Percentiles rank a stretch among this genome's conserved stretches.
Evolutionary conservation across 2,113 vertebrate genomes (phyloP).

Genomic region (Rhinogobius similis): DNA sequence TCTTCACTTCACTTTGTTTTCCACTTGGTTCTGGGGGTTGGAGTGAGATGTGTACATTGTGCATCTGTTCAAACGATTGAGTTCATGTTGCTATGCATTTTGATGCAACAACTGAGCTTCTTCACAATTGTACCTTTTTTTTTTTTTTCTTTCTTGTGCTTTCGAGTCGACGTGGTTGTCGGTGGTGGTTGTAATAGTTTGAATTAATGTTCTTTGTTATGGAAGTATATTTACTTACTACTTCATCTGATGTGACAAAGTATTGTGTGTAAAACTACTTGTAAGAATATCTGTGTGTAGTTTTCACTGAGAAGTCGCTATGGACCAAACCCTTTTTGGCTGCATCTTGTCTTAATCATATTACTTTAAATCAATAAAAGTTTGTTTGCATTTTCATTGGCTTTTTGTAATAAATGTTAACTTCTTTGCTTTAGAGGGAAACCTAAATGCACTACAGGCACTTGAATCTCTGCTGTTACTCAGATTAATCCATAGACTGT

Average conservation of each 20-base stretch:
- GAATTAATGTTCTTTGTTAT: not conserved
- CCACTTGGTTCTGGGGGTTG: not conserved
- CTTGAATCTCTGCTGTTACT: too few species aligned
- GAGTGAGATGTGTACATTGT: not conserved
- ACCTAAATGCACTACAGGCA: too few species aligned
- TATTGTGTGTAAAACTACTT: not conserved
- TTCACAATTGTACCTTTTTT: not conserved
- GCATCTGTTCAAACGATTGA: not conserved
- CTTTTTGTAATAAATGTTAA: not conserved
- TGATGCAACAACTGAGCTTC: conserved; percentile 2
- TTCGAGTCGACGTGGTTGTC: not conserved
- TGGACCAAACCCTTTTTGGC: too few species aligned
- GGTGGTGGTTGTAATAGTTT: not conserved
- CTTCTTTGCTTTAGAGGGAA: not conserved
- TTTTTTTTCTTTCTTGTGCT: not conserved
- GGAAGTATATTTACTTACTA: too few species aligned
- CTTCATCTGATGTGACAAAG: too few species aligned
- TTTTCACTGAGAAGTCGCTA: too few species aligned
- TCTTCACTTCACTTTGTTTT: not conserved
- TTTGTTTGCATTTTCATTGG: not conserved
- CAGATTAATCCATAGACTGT: too few species aligned
- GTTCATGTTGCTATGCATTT: conserved; percentile 1
- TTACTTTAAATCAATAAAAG: too few species aligned
- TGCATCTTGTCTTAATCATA: not conserved
- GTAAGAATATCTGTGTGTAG: not conserved